These are phyloP conservation scores for Chloroclystis v-ata DNA, from an alignment of 2,888 invertebrate species.

Conservation along the genomic window DNA sequence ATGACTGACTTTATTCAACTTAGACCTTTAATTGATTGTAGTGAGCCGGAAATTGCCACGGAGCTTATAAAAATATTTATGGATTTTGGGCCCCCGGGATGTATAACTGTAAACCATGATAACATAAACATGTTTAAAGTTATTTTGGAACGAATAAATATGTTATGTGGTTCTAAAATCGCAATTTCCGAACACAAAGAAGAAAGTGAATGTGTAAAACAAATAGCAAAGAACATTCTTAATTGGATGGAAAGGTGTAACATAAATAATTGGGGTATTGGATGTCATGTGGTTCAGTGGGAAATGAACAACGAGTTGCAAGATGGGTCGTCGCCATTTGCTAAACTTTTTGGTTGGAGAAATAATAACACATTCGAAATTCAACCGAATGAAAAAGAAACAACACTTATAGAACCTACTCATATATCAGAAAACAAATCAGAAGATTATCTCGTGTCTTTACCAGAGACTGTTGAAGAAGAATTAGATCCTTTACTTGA, in stretches of 20 bases:
- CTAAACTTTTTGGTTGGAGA: constrained; percentile 8
- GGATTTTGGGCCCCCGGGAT: constrained; percentile 20
- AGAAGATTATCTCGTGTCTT: background rate
- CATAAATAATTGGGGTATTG: constrained; percentile 18
- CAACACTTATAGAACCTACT: background rate
- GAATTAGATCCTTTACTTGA: background rate
- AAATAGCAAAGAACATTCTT: constrained; percentile 6
- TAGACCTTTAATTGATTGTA: constrained; percentile 12
- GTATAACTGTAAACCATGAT: constrained; percentile 5
- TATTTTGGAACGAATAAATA: constrained; percentile 1
- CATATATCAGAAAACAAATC: background rate
- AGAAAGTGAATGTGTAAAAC: background rate
- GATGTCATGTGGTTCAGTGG: constrained; percentile 23
- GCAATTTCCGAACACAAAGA: constrained; percentile 3
- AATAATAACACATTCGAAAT: too few species aligned
- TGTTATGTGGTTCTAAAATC: background rate
- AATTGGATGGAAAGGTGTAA: constrained; percentile 10
- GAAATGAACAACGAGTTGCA: constrained; percentile 13
- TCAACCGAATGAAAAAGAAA: background rate
- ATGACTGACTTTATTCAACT: constrained; percentile 17
- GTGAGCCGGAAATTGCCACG: constrained; percentile 5
- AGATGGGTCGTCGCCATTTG: constrained; percentile 9
- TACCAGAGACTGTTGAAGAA: background rate
- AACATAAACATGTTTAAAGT: background rate
- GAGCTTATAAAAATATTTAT: constrained; percentile 19